Conservation (phyloP, 1,140 invertebrate genomes). For the Microvelia longipes region DNA sequence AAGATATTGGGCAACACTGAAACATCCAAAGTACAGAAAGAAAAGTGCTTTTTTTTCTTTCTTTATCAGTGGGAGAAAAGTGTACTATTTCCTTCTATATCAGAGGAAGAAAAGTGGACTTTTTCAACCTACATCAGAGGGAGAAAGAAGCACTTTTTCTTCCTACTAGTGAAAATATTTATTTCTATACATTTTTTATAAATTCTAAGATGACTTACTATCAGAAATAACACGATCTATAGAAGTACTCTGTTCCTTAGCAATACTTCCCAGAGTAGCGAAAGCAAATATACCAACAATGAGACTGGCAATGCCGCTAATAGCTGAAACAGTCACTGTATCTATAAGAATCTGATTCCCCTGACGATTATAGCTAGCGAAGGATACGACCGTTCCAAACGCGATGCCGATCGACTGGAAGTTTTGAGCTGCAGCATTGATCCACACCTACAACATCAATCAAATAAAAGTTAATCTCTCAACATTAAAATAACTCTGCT, state of each 20-base stretch:
- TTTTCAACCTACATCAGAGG: too few relatives aligned
- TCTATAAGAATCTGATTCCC: conserved; percentile 78
- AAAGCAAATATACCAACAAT: conserved; percentile 77
- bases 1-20: too few relatives aligned
- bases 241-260: conserved; percentile 55
- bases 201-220: conserved; percentile 43
- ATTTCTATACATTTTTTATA: too few relatives aligned
- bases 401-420: conserved; percentile 85
- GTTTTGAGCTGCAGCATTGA: conserved; percentile 79
- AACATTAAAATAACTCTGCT: too few relatives aligned
- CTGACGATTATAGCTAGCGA: conserved; percentile 87
- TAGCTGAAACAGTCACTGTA: conserved; percentile 60
- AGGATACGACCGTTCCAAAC: conserved; percentile 84
- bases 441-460: conserved; percentile 50
- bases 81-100: too few relatives aligned
- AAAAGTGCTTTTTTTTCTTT: too few relatives aligned
- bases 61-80: too few relatives aligned
- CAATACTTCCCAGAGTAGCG: conserved; percentile 73
- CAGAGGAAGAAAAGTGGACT: too few relatives aligned
- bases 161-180: too few relatives aligned
- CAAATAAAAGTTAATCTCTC: too few relatives aligned
- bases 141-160: too few relatives aligned
- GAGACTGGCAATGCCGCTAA: conserved; percentile 68
- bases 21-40: too few relatives aligned
- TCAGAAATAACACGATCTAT: conserved; percentile 69